A percentile compares a stretch with the other conserved stretches of the same genome.
Evolutionary conservation across 2,888 invertebrate species (phyloP).

Genomic region (Melanchra persicariae): DNA sequence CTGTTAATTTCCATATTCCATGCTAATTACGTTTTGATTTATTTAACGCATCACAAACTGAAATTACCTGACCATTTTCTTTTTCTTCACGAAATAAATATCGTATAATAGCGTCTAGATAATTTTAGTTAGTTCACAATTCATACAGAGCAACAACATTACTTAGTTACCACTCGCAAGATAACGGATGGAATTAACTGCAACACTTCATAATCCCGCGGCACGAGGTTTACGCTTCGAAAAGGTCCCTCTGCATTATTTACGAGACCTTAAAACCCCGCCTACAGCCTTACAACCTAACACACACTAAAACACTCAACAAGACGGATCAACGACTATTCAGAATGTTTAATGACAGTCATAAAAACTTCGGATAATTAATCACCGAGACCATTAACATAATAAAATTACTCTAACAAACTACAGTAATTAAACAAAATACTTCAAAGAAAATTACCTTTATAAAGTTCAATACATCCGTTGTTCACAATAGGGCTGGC

Average conservation of each 20-base stretch:
- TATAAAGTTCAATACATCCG: constrained; percentile 71
- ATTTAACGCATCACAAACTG: not conserved
- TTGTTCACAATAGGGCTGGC: constrained; percentile 68
- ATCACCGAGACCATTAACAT: constrained; percentile 31
- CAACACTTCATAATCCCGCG: constrained; percentile 52
- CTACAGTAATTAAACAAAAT: constrained; percentile 41
- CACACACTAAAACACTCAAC: constrained; percentile 47
- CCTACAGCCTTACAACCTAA: constrained; percentile 42
- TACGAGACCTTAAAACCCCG: constrained; percentile 52
- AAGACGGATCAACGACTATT: constrained; percentile 44
- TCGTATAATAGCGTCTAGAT: not conserved
- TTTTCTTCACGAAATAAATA: not conserved
- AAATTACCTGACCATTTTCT: not conserved
- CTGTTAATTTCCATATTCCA: not conserved
- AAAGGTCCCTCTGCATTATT: constrained; percentile 60
- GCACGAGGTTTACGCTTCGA: constrained; percentile 31
- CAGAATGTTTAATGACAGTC: constrained; percentile 36
- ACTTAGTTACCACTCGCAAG: constrained; percentile 23
- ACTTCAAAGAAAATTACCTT: constrained; percentile 69
- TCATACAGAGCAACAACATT: not conserved
- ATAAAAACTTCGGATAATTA: constrained; percentile 52
- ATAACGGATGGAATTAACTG: constrained; percentile 44
- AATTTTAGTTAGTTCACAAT: not conserved
- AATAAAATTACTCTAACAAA: constrained; percentile 20
- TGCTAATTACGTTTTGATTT: not conserved